Percentiles rank a stretch among this genome's conserved stretches.
phyloP scores from a whole-genome alignment of 2,888 invertebrate genomes.

The Pegoplata infirma region DNA sequence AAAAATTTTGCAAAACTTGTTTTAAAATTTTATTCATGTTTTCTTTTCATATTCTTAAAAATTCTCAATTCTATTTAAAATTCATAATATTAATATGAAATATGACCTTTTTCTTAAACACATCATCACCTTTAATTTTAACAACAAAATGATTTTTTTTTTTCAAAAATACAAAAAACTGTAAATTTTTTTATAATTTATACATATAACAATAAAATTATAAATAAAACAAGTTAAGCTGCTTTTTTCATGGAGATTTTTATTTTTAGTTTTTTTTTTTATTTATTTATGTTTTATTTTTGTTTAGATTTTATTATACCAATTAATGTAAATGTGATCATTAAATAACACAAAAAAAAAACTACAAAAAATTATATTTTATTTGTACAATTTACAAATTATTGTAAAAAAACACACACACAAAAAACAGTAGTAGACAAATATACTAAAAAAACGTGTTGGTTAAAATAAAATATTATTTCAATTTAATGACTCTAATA shows the following conservation, averaged over 20 bases:
- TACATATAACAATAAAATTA: not conserved
- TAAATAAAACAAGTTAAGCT: slow-evolving; percentile 29
- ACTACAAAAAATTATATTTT: too few species aligned
- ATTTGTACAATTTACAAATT: slow-evolving; percentile 30
- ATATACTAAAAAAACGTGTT: not conserved
- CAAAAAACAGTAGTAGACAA: slow-evolving; percentile 33
- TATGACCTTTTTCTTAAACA: slow-evolving; percentile 46
- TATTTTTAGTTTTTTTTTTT: not conserved
- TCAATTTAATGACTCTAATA: slow-evolving; percentile 21
- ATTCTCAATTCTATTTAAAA: not conserved
- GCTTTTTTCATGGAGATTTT: not conserved
- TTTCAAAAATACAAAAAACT: not conserved
- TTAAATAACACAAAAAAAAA: slow-evolving; percentile 11
- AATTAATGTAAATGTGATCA: slow-evolving; percentile 54
- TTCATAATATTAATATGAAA: slow-evolving; percentile 11
- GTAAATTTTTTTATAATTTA: not conserved
- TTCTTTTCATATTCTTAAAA: not conserved
- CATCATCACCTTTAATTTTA: slow-evolving; percentile 30
- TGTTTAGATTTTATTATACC: slow-evolving; percentile 32
- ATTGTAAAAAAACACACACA: too few species aligned
- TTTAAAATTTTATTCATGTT: not conserved
- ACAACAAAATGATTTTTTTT: not conserved
- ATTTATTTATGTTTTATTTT: slow-evolving; percentile 1
- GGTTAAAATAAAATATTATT: not conserved
- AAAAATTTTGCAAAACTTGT: too few species aligned